phyloP scores from a whole-genome alignment of 2,888 invertebrate genomes.

The Apamea monoglypha region DNA sequence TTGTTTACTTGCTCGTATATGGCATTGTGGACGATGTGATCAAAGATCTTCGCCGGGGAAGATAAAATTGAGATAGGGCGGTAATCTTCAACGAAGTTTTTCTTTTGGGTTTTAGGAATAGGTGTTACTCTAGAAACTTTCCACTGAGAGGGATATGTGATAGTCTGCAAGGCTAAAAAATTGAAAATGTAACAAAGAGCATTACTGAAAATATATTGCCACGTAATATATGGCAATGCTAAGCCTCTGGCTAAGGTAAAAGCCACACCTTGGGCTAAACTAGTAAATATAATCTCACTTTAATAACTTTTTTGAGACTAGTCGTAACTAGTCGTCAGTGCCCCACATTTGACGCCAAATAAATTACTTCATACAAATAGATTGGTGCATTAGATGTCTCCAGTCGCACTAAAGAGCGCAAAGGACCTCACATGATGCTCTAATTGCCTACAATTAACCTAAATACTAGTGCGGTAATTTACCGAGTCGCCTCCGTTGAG shows the following conservation, averaged over 20 bases:
- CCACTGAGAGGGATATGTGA: no score
- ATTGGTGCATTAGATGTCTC: not conserved
- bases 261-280: not conserved
- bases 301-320: not conserved
- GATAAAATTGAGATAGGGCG: no score
- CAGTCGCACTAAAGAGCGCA: not conserved
- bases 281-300: not conserved
- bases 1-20: no score
- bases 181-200: no score
- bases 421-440: not conserved
- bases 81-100: no score
- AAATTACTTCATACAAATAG: no score
- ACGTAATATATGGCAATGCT: not conserved
- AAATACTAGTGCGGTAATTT: conserved; percentile 4
- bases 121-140: no score
- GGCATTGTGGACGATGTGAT: no score
- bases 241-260: not conserved
- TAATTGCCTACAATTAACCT: conserved; percentile 10
- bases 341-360: not conserved
- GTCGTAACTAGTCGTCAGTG: not conserved
- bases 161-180: no score
- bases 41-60: no score
- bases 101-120: no score
- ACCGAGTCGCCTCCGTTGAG: not conserved
- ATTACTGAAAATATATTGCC: no score